Base-by-base conservation (phyloP, 2,888 invertebrate species). In the Noctua janthina region DNA sequence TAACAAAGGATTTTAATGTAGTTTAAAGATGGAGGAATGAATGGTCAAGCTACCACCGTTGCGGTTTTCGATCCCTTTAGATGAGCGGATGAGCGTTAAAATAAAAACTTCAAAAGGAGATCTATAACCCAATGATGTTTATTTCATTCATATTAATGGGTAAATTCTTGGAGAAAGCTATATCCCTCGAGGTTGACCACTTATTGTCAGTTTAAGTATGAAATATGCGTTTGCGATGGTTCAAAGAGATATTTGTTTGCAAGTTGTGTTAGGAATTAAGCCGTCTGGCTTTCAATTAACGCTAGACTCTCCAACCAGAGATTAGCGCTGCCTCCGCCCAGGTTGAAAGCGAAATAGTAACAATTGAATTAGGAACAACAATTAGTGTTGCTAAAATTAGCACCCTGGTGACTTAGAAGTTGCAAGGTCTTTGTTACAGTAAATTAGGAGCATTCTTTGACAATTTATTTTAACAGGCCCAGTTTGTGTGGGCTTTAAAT, bases 281-380 rank as follows among this genome's bases (percentile, higher is more conserved):
- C 91, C 91, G 96, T 96, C 96, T 96, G 94, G 92, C 87, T 90
- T 86, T 92, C 92, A 94, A 95, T 95, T 94, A 94, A 92, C 88
- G 86, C 92, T 93, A 92, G 91, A 91, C 92, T 89, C 89, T 88
- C 87, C 88, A 91, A 83, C 86, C 89, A 91, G 84, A 91, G 88
- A 91, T 91, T 90, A 91, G 84, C 83, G 83, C 89, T 86, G 66
- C 68, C 23, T 49, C 54, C 62, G 83, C 88, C 88, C 89, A 91
- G 89, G 91, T 91, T 90, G 90, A 89, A 91, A 91, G 89, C 83
- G 84, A 89, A 91, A 92, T 90, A 91, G 90, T 91, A 92, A 91
- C 90, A 90, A 91, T 91, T 91, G 82, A 91, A 93, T 93, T 92
- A 93, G 82, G 66, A 83, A 86, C 85, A 84, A 88, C 86, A 89